Evolutionary conservation across 2,888 invertebrate species (phyloP).

Genomic region (Apantesis nais): DNA sequence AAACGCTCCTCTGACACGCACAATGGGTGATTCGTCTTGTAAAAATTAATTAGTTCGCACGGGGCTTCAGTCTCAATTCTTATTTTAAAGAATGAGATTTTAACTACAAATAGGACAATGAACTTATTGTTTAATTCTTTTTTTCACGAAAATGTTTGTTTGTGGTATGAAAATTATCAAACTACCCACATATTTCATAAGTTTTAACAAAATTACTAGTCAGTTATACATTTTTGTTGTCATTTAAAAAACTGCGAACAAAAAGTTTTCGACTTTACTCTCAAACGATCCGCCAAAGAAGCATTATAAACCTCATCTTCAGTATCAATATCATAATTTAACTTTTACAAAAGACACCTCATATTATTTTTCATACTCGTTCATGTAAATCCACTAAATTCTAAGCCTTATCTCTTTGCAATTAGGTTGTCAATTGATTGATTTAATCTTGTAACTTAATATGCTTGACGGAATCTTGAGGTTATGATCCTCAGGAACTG

Average conservation of each 20-base stretch:
- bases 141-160: not conserved
- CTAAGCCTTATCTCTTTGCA: slow-evolving; percentile 13
- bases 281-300: slow-evolving; percentile 3
- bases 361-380: slow-evolving; percentile 26
- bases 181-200: not conserved
- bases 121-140: not conserved
- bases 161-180: not conserved
- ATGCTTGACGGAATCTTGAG: slow-evolving; percentile 39
- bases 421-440: slow-evolving; percentile 29
- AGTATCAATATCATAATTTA: slow-evolving; percentile 26
- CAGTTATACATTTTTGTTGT: not conserved
- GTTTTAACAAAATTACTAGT: not conserved
- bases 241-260: not conserved
- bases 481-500: slow-evolving; percentile 38
- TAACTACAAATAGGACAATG: not conserved
- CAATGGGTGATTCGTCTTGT: slow-evolving; percentile 67
- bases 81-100: slow-evolving; percentile 38
- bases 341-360: slow-evolving; percentile 25
- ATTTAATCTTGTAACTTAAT: slow-evolving; percentile 34
- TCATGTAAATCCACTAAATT: not conserved
- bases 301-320: slow-evolving; percentile 21
- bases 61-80: slow-evolving; percentile 34
- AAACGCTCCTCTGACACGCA: slow-evolving; percentile 61
- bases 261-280: not conserved
- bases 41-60: slow-evolving; percentile 69